Evolutionary conservation across 1,140 invertebrate genomes (phyloP).

Genomic region (Latrodectus geometricus): DNA sequence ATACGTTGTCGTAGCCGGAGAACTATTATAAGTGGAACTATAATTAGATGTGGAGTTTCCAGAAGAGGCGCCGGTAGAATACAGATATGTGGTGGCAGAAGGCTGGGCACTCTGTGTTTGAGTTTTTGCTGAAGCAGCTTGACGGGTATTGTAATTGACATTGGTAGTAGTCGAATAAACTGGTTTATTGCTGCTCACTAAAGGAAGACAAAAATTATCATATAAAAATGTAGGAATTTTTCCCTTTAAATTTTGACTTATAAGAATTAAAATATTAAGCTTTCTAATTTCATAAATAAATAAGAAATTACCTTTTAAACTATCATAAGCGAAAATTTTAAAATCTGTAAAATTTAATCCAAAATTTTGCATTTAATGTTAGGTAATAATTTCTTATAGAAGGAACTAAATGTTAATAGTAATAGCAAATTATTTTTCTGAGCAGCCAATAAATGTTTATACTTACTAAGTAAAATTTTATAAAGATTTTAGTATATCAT

Average conservation of each 20-base stretch:
- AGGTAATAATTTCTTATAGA: no score
- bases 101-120: slow-evolving; percentile 44
- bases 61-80: slow-evolving; percentile 55
- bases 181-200: slow-evolving; percentile 55
- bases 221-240: no score
- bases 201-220: slow-evolving; percentile 2
- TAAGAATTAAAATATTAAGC: neutral
- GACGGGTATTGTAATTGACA: slow-evolving; percentile 51
- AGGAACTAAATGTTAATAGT: no score
- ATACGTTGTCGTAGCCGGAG: slow-evolving; percentile 56
- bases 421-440: no score
- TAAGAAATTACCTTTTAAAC: neutral
- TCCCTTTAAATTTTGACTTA: no score
- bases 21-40: slow-evolving; percentile 52
- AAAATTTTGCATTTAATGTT: no score
- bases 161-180: slow-evolving; percentile 59
- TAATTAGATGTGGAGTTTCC: slow-evolving; percentile 47
- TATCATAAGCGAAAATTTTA: neutral
- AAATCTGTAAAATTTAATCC: neutral
- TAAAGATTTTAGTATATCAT: no score
- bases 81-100: slow-evolving; percentile 46
- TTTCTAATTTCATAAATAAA: neutral
- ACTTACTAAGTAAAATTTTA: no score
- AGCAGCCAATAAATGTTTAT: no score
- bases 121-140: slow-evolving; percentile 37